Percentiles rank a stretch among this genome's conserved stretches.
Conservation (phyloP, 2,888 invertebrate genomes). For the Ectobius pallidus region DNA sequence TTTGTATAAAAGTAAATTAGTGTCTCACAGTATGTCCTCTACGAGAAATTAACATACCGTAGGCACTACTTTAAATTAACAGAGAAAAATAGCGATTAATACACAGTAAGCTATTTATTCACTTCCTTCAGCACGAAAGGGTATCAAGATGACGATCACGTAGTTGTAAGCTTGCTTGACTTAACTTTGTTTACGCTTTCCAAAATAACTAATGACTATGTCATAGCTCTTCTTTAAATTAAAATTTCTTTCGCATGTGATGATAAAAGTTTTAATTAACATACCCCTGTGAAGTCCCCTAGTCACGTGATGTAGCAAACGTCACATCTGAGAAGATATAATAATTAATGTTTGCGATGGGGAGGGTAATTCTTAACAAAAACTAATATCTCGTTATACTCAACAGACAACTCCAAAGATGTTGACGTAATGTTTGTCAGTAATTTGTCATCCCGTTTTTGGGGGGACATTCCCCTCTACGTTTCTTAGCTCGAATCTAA, state of each 20-base stretch:
- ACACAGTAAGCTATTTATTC: no score
- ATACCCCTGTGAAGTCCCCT: background rate
- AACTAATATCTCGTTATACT: conserved; percentile 2
- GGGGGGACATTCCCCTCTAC: background rate
- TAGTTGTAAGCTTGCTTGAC: no score
- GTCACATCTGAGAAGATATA: background rate
- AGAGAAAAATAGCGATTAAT: no score
- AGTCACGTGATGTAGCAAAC: background rate
- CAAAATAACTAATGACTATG: background rate
- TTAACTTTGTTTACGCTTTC: background rate
- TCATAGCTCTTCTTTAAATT: background rate
- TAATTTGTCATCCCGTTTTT: conserved; percentile 14
- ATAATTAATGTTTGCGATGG: conserved; percentile 24
- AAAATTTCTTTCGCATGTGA: conserved; percentile 7
- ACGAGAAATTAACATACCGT: no score
- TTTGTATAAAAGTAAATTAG: no score
- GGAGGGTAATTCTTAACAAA: background rate
- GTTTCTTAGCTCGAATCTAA: background rate
- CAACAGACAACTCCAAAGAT: background rate
- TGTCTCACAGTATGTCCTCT: no score
- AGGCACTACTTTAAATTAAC: no score
- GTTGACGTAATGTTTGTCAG: conserved; percentile 19
- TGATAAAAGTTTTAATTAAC: background rate
- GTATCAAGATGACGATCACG: no score
- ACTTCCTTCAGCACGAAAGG: no score